These are phyloP conservation scores for Dendronephthya gigantea DNA, from an alignment of 64 coral and sea anemone genomes.

Conservation along the genomic window DNA sequence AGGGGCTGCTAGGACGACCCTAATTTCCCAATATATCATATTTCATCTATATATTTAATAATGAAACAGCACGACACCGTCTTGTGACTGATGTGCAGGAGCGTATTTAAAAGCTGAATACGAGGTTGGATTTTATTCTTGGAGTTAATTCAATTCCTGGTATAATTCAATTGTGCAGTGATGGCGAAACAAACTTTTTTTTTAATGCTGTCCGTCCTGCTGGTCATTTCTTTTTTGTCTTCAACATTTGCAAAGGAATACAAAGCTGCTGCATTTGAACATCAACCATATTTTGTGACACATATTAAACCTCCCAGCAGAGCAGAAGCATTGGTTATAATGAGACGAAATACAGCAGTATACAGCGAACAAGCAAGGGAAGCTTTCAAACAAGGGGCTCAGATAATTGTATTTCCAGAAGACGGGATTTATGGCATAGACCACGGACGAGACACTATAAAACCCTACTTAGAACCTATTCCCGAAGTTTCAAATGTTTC, in stretches of 20 bases:
- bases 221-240: too few relatives aligned
- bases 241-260: conserved; percentile 16
- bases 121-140: too few relatives aligned
- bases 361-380: conserved; percentile 44
- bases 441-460: conserved; percentile 33
- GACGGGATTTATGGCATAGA: conserved; percentile 74
- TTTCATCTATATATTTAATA: too few relatives aligned
- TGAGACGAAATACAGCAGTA: conserved; percentile 60
- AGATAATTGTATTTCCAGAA: conserved; percentile 91
- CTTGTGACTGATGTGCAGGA: too few relatives aligned
- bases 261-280: conserved; percentile 74
- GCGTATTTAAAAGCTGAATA: too few relatives aligned
- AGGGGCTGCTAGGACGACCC: too few relatives aligned
- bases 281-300: conserved; percentile 29
- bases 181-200: too few relatives aligned
- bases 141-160: too few relatives aligned
- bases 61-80: too few relatives aligned
- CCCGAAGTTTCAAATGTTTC: conserved; percentile 33
- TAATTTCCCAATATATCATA: too few relatives aligned
- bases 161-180: too few relatives aligned
- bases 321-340: conserved; percentile 50
- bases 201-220: too few relatives aligned
- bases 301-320: conserved; percentile 11
- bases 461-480: conserved; percentile 69
- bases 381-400: conserved; percentile 43